A percentile compares a stretch with the other conserved stretches of the same genome.
Conservation (phyloP, 2,797 vertebrate genomes). For the Rhadinocentrus ornatus region DNA sequence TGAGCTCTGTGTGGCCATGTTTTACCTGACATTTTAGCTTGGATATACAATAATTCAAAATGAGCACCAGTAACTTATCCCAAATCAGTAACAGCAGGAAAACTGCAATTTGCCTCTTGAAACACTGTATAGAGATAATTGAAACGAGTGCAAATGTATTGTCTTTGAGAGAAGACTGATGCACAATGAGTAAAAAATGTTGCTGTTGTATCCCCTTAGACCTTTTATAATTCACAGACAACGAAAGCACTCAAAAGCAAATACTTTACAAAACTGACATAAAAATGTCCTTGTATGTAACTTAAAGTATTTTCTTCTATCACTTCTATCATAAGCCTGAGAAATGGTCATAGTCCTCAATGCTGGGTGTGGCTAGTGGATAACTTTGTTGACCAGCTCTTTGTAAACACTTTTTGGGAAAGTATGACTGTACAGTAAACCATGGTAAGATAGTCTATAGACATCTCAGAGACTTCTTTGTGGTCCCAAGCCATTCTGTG, state of each 20-base stretch:
- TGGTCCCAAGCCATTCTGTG: conserved; percentile 53
- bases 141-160: background rate
- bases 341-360: conserved; percentile 3
- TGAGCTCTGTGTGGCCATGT: background rate
- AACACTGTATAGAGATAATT: background rate
- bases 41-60: no score
- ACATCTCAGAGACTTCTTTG: conserved; percentile 16
- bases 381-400: conserved; percentile 26
- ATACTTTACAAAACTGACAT: background rate
- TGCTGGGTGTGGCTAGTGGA: conserved; percentile 26
- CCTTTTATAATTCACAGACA: conserved; percentile 5
- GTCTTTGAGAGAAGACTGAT: background rate
- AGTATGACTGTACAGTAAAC: conserved; percentile 61
- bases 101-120: background rate
- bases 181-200: background rate
- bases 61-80: no score
- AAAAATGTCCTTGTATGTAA: background rate
- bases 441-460: conserved; percentile 22
- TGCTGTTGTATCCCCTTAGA: background rate
- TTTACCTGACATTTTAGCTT: no score
- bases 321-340: conserved; percentile 7
- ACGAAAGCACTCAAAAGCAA: background rate
- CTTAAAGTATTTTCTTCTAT: background rate
- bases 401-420: conserved; percentile 50
- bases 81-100: no score